These are phyloP conservation scores for Notolabrus celidotus DNA, from an alignment of 2,797 vertebrate genomes.

Conservation along the genomic window DNA sequence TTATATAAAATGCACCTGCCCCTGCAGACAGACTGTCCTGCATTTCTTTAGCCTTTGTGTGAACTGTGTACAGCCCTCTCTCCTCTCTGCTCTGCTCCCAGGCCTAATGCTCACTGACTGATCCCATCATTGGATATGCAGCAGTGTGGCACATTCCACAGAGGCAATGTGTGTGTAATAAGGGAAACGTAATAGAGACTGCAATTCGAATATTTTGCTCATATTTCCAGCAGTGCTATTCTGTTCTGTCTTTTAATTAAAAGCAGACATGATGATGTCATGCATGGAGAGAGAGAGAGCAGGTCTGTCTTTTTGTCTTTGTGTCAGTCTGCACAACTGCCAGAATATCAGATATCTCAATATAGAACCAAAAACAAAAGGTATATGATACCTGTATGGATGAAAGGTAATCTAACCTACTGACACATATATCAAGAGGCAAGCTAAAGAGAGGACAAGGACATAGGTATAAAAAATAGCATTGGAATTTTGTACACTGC, in stretches of 20 bases:
- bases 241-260: conserved; percentile 85
- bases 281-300: conserved; percentile 47
- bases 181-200: conserved; percentile 73
- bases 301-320: conserved; percentile 37
- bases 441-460: conserved; percentile 27
- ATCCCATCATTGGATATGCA: conserved; percentile 66
- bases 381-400: conserved; percentile 70
- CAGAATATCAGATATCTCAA: conserved; percentile 76
- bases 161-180: conserved; percentile 75
- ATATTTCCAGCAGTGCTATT: conserved; percentile 67
- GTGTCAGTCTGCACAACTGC: conserved; percentile 50
- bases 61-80: conserved; percentile 54
- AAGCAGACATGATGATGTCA: conserved; percentile 71
- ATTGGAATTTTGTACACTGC: conserved; percentile 34
- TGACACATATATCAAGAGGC: conserved; percentile 59
- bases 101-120: conserved; percentile 71
- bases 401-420: conserved; percentile 74
- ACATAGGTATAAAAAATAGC: conserved; percentile 42
- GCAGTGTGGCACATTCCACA: conserved; percentile 61
- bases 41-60: conserved; percentile 43
- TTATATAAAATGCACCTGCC: conserved; percentile 51
- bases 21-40: conserved; percentile 34
- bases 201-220: conserved; percentile 77
- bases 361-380: conserved; percentile 75
- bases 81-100: conserved; percentile 49